Percentiles rank a stretch among this genome's conserved stretches.
Evolutionary conservation across 2,113 vertebrate genomes (phyloP).

Genomic region (mouse (Mus musculus)): DNA sequence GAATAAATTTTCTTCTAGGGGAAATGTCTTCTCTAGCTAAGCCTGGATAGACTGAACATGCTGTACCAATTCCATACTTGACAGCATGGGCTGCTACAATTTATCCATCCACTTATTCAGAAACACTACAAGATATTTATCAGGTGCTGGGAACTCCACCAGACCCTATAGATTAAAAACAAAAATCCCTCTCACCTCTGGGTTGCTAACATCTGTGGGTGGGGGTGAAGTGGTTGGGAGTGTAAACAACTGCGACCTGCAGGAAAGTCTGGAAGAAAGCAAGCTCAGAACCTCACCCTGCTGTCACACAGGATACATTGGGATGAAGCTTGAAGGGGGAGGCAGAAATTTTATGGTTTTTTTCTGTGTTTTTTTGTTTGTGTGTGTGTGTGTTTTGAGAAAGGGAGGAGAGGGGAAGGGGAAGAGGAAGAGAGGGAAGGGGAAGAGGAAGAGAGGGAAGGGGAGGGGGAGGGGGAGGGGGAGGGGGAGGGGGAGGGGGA

Average conservation of each 20-base stretch:
- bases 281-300: background rate
- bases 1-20: constrained; percentile 20
- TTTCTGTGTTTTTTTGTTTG: background rate
- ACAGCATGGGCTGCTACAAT: background rate
- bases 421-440: accelerated
- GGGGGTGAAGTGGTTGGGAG: no score
- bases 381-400: background rate
- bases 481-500: no score
- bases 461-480: no score
- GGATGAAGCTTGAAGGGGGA: background rate
- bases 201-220: background rate
- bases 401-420: no score
- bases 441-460: no score
- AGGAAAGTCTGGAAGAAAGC: background rate
- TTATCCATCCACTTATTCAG: background rate
- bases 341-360: background rate
- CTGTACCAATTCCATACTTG: background rate
- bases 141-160: background rate
- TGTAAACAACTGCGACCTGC: background rate
- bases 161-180: background rate
- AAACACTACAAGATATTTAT: background rate
- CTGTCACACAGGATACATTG: background rate
- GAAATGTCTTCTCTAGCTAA: constrained; percentile 19
- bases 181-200: background rate
- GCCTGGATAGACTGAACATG: background rate